Evolutionary conservation across 2,113 vertebrate species (phyloP).

Genomic region (Anser cygnoides): DNA sequence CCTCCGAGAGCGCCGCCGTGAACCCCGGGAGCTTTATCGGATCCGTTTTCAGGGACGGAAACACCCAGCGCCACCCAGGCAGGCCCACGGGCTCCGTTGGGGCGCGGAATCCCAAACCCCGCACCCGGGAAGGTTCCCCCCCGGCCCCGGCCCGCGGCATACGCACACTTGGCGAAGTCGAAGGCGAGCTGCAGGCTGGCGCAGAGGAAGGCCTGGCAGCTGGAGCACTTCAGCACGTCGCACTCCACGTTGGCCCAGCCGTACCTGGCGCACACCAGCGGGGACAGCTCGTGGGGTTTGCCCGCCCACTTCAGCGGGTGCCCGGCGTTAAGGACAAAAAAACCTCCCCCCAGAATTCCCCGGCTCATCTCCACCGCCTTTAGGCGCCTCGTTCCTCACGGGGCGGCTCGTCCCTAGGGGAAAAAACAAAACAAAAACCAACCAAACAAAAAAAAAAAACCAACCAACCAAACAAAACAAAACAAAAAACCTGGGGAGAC

Average conservation of each 20-base stretch:
- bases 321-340: slow-evolving; percentile 75
- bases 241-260: slow-evolving; percentile 90
- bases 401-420: too few species aligned
- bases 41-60: not conserved
- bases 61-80: not conserved
- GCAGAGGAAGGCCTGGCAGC: slow-evolving; percentile 92
- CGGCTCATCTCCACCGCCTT: not conserved
- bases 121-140: not conserved
- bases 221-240: slow-evolving; percentile 92
- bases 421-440: too few species aligned
- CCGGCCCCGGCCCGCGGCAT: fast-evolving
- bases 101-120: not conserved
- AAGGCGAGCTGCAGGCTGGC: slow-evolving; percentile 83
- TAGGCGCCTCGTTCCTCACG: too few species aligned
- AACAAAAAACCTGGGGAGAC: too few species aligned
- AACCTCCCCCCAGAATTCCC: not conserved
- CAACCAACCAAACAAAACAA: too few species aligned
- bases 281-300: slow-evolving; percentile 86
- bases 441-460: too few species aligned
- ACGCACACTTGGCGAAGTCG: slow-evolving; percentile 88
- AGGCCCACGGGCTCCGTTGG: fast-evolving
- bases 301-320: slow-evolving; percentile 93
- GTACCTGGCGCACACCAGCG: slow-evolving; percentile 88
- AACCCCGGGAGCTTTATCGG: not conserved
- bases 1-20: not conserved